Percentiles rank a stretch among this genome's conserved stretches.
Evolutionary conservation across 2,888 invertebrate species (phyloP).

Genomic region (Prenolepis imparis): DNA sequence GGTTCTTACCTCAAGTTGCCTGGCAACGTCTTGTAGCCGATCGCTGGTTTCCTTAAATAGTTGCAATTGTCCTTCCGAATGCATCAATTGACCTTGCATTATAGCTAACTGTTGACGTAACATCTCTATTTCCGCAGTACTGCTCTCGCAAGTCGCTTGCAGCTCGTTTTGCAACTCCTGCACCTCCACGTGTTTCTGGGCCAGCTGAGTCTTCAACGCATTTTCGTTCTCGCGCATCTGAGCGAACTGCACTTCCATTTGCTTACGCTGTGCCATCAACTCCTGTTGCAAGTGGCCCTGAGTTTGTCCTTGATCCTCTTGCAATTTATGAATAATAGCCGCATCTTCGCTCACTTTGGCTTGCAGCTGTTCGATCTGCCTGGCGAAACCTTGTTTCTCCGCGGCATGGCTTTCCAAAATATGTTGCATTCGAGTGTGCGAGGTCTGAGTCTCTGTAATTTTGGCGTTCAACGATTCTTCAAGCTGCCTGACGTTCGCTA

Average conservation of each 20-base stretch:
- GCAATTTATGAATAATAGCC: constrained; percentile 86
- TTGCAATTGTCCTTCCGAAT: constrained; percentile 82
- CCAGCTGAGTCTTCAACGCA: constrained; percentile 83
- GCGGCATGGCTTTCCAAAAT: constrained; percentile 87
- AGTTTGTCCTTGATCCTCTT: constrained; percentile 87
- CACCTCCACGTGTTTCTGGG: constrained; percentile 87
- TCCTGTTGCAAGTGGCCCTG: constrained; percentile 86
- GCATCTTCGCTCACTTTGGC: constrained; percentile 88
- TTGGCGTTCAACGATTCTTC: constrained; percentile 88
- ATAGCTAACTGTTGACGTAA: constrained; percentile 81
- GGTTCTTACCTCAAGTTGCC: constrained; percentile 87
- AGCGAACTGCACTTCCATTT: constrained; percentile 90
- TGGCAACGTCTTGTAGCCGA: constrained; percentile 87
- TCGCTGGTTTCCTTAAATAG: constrained; percentile 87
- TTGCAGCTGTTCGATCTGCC: constrained; percentile 90
- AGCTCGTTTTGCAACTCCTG: constrained; percentile 85
- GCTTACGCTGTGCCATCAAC: constrained; percentile 89
- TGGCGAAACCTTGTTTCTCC: constrained; percentile 89
- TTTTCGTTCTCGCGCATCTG: constrained; percentile 88
- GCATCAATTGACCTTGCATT: constrained; percentile 82
- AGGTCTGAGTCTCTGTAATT: constrained; percentile 89
- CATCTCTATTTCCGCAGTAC: constrained; percentile 81
- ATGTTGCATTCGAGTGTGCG: constrained; percentile 89
- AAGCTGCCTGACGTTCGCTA: constrained; percentile 87
- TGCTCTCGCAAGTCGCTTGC: constrained; percentile 82